Evolutionary conservation across 2,797 vertebrate species (phyloP).

Genomic region (Dendrocincla fuliginosa): DNA sequence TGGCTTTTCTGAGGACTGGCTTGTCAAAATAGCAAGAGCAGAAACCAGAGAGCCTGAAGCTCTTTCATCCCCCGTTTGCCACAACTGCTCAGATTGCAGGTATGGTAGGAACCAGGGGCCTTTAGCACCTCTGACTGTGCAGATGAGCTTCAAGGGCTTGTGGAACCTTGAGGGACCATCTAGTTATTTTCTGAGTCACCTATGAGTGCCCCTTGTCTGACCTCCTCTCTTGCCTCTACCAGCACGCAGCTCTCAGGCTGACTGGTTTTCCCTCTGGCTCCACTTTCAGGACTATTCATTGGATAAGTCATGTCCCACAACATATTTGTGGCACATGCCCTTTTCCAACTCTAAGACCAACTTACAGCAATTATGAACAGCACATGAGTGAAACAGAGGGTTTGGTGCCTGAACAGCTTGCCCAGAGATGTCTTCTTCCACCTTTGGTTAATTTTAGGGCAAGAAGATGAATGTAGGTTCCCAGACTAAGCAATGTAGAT

Average conservation of each 20-base stretch:
- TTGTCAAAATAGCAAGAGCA: neutral
- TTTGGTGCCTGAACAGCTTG: neutral
- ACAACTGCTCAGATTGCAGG: neutral
- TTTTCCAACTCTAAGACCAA: neutral
- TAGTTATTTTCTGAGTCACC: neutral
- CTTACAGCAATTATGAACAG: neutral
- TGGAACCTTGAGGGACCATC: neutral
- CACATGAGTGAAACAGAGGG: neutral
- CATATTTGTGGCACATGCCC: neutral
- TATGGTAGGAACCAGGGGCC: neutral
- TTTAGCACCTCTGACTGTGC: neutral
- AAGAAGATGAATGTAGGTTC: neutral
- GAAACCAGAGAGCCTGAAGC: neutral
- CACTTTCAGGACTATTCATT: neutral
- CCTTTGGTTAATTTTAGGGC: constrained; percentile 6
- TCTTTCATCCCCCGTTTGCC: neutral
- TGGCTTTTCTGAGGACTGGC: neutral
- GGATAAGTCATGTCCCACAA: neutral
- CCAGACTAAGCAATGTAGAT: neutral
- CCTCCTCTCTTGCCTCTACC: neutral
- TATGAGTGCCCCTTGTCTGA: neutral
- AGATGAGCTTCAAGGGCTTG: neutral
- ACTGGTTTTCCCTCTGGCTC: neutral
- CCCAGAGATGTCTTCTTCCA: neutral
- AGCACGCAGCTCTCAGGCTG: neutral